Evolutionary conservation across 2,797 vertebrate genomes (phyloP), one percentile per base, ranked within the genome.

Genomic region (Parauchenoglanis punctatus): DNA sequence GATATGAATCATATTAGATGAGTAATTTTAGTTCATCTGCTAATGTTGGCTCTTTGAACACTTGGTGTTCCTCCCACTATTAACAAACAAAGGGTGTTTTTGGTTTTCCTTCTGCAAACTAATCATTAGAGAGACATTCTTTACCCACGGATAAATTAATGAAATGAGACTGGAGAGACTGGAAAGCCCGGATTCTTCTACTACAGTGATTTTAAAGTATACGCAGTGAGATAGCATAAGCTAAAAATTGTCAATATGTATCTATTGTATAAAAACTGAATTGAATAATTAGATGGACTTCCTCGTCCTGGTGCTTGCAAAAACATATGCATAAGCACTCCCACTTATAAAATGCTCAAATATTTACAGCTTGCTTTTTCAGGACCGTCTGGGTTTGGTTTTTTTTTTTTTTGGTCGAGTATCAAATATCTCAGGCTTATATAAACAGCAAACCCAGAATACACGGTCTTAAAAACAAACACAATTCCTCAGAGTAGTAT

Each of bases 1-100:
- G 28, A 82, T 23, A 68, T 86, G 67, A 85, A 88, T 58, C 84
- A 75, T 59, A 68, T 67, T 31, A 10, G 68, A 35, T 75, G 67
- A 82, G 68, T 75, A 44, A 82, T 35, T n/a, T 52, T 35, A n/a
- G 49, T 46, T 68, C 61, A 70, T 61, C 35, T 63, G 76, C 13
- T 63, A 63, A 73, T 17, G 13, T n/a, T 52, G 13, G 46, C n/a
- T 25, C 10, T 46, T 61, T 58, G 35, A 81, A 28, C 54, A 49
- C 35, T n/a, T 25, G 6, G 11, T 49, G 35, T 23, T 13, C 17
- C 77, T 49, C 54, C 67, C 23, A 81, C 40, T 63, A n/a, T 81
- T 61, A 63, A 63, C 35, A 44, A 63, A 46, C 35, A 46, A n/a
- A n/a, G 23, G 1, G 7, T 61, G 23, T 12, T 61, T n/a, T 76